Evolutionary conservation across 2,888 invertebrate genomes (phyloP).

Genomic region (Notodonta ziczac): DNA sequence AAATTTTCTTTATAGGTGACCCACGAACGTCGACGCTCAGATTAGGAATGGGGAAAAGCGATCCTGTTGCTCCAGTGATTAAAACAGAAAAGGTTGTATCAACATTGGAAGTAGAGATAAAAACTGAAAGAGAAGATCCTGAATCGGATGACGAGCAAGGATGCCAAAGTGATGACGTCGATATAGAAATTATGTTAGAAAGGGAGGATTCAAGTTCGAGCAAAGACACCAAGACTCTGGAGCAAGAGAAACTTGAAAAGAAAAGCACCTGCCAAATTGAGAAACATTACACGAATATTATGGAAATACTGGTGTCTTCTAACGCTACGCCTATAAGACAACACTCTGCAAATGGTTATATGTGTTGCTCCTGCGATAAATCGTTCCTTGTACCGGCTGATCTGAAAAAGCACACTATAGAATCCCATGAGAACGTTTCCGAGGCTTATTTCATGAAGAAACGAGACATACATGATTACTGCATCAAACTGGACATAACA

Average conservation of each 20-base stretch:
- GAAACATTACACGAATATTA: slow-evolving; percentile 16
- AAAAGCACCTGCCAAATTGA: not conserved
- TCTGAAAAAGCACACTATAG: not conserved
- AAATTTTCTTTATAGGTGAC: slow-evolving; percentile 12
- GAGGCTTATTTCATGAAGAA: not conserved
- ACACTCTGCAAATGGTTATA: slow-evolving; percentile 6
- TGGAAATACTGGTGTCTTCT: slow-evolving; percentile 15
- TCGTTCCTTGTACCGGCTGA: not conserved
- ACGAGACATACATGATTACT: slow-evolving; percentile 1
- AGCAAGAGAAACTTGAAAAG: no score
- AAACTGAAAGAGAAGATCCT: not conserved
- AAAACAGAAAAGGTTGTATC: not conserved
- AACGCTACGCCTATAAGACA: slow-evolving; percentile 19
- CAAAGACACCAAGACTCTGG: no score
- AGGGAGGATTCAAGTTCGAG: no score
- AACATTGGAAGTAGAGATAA: not conserved
- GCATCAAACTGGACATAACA: slow-evolving; percentile 57
- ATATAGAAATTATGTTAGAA: no score
- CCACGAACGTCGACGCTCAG: not conserved
- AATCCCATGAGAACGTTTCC: not conserved
- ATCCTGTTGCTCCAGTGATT: not conserved
- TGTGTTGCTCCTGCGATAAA: not conserved
- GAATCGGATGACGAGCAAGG: no score
- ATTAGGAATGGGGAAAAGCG: no score
- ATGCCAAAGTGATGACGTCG: no score